Evolutionary conservation across 2,797 vertebrate species (phyloP), one percentile per base, ranked within the genome.

Genomic region (Catostomus latipinnis): DNA sequence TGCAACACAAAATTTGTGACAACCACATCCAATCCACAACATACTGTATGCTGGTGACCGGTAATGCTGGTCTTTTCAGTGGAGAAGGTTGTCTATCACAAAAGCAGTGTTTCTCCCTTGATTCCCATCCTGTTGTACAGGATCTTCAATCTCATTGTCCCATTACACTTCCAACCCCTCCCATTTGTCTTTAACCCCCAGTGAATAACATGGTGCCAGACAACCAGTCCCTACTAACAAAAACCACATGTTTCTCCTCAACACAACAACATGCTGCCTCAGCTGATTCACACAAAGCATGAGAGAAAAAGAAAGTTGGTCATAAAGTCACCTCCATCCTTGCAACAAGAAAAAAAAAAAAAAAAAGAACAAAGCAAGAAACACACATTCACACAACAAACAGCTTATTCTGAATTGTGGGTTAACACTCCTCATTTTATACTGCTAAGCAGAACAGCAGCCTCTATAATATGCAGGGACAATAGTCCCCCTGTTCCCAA

Each of bases 171-270:
- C 84, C 88, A 88, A 89, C 88, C 88, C 88, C 90, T 86, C 87
- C 87, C 88, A 66, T 18, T 54, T 78, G 74, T 66, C 71, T 71
- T 74, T 61, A 66, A 74, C 74, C 83, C 90, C 93, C 90, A 91
- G 90, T 93, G 91, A 89, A 87, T 86, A 83, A 87, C 75, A 85
- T 90, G 89, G 89, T 93, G 92, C 93, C 93, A 93, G 93, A 93
- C 92, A 90, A 90, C 90, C 92, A 91, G 92, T 94, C 93, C 92
- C 91, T 88, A 86, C 88, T 94, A 94, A 94, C 91, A 92, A 86
- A 92, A 94, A 94, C 88, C 94, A 94, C 91, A 94, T 94, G 94
- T 87, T 82, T 92, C 88, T 82, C 88, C 16, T 82, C 87, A 91
- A 88, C 81, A 74, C 67, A 83, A 78, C 78, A 86, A 85, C 90